These are phyloP conservation scores for Holcopasites calliopsidis DNA, from an alignment of 1,140 invertebrate species.

Conservation along the genomic window DNA sequence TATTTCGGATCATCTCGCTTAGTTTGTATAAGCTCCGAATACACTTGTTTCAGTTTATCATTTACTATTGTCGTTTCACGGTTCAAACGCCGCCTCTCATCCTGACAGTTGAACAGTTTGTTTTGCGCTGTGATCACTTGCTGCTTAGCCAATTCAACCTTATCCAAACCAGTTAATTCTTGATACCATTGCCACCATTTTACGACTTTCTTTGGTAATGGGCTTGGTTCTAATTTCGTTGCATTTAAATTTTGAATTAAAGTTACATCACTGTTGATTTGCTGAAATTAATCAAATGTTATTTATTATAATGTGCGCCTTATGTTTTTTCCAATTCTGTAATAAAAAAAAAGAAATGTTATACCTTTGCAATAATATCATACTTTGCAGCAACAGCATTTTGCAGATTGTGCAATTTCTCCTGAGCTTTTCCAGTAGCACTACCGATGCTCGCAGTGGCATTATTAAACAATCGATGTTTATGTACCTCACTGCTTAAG, in stretches of 20 bases:
- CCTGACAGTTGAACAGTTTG: slow-evolving; percentile 74
- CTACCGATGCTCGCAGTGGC: slow-evolving; percentile 60
- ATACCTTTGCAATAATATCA: slow-evolving; percentile 69
- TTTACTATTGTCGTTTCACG: slow-evolving; percentile 57
- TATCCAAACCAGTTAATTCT: slow-evolving; percentile 71
- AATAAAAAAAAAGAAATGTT: not conserved
- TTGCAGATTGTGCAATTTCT: slow-evolving; percentile 63
- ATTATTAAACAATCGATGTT: slow-evolving; percentile 60
- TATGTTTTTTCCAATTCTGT: not conserved
- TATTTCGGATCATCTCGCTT: slow-evolving; percentile 75
- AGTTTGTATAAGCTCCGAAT: slow-evolving; percentile 71
- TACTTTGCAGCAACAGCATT: slow-evolving; percentile 66
- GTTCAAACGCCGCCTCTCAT: slow-evolving; percentile 63
- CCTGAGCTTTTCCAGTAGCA: slow-evolving; percentile 63
- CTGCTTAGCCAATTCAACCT: slow-evolving; percentile 69
- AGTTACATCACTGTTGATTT: slow-evolving; percentile 60
- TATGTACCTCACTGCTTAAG: slow-evolving; percentile 60
- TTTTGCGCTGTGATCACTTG: slow-evolving; percentile 72
- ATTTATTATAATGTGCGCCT: too few species aligned
- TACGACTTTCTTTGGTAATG: slow-evolving; percentile 68
- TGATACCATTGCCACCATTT: slow-evolving; percentile 76
- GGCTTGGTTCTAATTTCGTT: slow-evolving; percentile 56
- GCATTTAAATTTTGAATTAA: slow-evolving; percentile 70
- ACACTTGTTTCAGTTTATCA: slow-evolving; percentile 74
- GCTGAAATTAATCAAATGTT: slow-evolving; percentile 55